Conservation (phyloP, 2,113 vertebrate species). For the Charadrius vociferus region DNA sequence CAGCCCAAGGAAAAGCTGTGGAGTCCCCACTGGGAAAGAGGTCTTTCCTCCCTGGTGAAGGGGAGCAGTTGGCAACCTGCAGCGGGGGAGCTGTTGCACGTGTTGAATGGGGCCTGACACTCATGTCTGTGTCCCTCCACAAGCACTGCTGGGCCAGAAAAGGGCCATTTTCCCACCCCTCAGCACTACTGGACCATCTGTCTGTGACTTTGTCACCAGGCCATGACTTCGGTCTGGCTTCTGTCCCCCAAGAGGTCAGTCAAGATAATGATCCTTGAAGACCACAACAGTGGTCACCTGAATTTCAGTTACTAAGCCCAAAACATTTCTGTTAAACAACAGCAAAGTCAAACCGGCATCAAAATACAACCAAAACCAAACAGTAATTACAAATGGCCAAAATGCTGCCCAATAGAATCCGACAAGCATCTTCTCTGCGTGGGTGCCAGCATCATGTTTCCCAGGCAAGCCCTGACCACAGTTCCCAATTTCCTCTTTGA, state of each 20-base stretch:
- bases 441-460: fast-evolving
- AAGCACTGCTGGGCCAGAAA: background rate
- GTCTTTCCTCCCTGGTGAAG: background rate
- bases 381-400: background rate
- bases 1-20: background rate
- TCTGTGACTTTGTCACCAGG: fast-evolving
- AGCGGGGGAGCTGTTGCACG: background rate
- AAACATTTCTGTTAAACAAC: background rate
- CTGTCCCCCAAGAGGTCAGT: background rate
- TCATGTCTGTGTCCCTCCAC: background rate
- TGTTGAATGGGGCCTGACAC: background rate
- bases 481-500: background rate
- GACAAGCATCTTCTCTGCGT: background rate
- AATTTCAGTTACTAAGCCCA: background rate
- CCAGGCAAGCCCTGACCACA: background rate
- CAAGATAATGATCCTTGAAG: background rate
- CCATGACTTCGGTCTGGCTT: background rate
- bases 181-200: background rate
- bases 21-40: background rate
- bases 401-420: background rate
- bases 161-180: background rate
- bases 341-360: background rate
- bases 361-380: background rate
- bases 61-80: no score
- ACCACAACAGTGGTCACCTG: fast-evolving